Base-by-base conservation (phyloP, 2,888 invertebrate species). In the Philonicus albiceps region DNA sequence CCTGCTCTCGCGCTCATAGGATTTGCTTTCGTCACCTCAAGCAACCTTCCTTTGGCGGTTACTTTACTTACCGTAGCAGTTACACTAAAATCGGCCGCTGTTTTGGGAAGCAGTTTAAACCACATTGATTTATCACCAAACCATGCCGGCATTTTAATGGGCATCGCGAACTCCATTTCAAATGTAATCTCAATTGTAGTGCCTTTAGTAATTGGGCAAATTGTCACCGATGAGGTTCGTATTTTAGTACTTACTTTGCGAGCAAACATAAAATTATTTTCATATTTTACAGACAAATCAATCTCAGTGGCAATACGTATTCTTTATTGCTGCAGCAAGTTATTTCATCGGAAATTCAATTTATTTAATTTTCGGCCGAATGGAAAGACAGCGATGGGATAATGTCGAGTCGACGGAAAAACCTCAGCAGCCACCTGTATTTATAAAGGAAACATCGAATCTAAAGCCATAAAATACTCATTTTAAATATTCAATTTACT, bases 281-380 rank as follows among this genome's bases (percentile, higher is more conserved):
- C 3, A 27, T 22, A 22, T 72, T 86, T 93, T 91, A 22, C 92
- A 96, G 96, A 92, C 91, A 13, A 93, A 95, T 89, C 93, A 94
- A 0, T 88, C 90, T 1, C 95, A 96, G 90, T 97, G 97, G 97
- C 93, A 94, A 81, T 94, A 94, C 86, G 95, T 96, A 16, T 97
- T 97, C 91, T 95, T 95, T 90, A 93, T 96, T 8, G 94, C 96
- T 0, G 94, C 96, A 0, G 94, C 93, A 16, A 93, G 96, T 30
- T 96, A 96, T 90, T 93, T 96, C 88, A 90, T 94, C 78, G 95
- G 95, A 8, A 95, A 95, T 90, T 90, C 95, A 34, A 93, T 96
- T 88, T 97, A 96, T 90, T 90, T 96, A 1, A 89, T 95, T 0
- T 96, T 96, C 90, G 95, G 95, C 3, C 94, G 94, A 78, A 94